phyloP scores from a whole-genome alignment of 2,888 invertebrate genomes.

The Eilema depressum region DNA sequence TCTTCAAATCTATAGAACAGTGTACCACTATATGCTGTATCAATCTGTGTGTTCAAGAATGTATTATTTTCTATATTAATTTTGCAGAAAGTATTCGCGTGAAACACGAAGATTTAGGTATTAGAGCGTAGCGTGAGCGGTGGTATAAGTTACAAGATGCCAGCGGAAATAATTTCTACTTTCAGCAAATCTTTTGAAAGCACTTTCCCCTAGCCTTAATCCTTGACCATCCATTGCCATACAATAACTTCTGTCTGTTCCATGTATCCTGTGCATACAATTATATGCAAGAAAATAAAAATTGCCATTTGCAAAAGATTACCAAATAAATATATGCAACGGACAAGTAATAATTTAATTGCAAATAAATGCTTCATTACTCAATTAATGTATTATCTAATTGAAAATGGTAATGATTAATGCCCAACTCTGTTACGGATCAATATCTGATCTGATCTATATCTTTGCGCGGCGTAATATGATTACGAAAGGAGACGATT shows the following conservation, averaged over 20 bases:
- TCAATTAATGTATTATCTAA: background rate
- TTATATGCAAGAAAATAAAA: too few relatives aligned
- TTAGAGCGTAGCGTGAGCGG: slow-evolving; percentile 59
- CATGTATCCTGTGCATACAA: too few relatives aligned
- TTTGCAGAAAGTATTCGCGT: slow-evolving; percentile 58
- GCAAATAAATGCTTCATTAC: background rate
- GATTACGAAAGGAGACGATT: background rate
- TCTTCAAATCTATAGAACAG: too few relatives aligned
- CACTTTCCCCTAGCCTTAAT: too few relatives aligned
- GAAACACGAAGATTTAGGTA: slow-evolving; percentile 62
- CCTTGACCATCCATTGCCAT: too few relatives aligned
- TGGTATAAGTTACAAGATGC: slow-evolving; percentile 34
- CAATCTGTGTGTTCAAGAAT: background rate
- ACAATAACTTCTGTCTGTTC: too few relatives aligned
- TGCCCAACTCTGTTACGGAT: background rate
- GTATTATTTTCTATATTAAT: slow-evolving; percentile 33
- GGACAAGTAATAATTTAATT: background rate
- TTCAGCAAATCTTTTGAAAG: background rate
- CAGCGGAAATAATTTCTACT: slow-evolving; percentile 13
- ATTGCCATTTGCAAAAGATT: background rate
- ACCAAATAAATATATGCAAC: background rate
- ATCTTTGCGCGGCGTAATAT: background rate
- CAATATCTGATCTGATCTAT: background rate
- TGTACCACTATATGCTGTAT: background rate
- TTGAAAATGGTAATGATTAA: background rate